Conservation (phyloP, 64 coral and sea anemone genomes). For the Dendronephthya gigantea region DNA sequence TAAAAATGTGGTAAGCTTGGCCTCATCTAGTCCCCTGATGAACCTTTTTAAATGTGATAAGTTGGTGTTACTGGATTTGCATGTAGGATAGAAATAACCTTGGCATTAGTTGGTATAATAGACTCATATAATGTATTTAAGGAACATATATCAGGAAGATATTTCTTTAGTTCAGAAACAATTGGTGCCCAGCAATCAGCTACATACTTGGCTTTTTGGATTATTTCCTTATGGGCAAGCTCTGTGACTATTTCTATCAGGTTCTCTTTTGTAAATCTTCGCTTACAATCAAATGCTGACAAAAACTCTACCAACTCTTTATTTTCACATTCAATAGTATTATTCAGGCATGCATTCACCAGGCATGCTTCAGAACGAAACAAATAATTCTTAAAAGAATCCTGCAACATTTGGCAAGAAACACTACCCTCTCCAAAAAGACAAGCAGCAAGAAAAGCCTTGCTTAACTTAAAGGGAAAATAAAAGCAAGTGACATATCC, state of each 20-base stretch:
- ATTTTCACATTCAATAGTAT: background rate
- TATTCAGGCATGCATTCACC: background rate
- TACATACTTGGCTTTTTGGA: background rate
- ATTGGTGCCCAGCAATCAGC: constrained; percentile 18
- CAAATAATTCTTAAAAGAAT: background rate
- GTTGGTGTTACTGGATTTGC: constrained; percentile 24
- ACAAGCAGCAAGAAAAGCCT: background rate
- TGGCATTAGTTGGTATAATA: constrained; percentile 25
- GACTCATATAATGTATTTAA: background rate
- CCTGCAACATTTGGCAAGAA: background rate
- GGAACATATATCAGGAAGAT: background rate
- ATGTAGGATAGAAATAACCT: constrained; percentile 24
- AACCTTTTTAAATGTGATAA: constrained; percentile 27
- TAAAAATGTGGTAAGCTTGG: constrained; percentile 29
- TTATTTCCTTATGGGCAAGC: constrained; percentile 14
- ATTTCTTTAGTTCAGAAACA: background rate
- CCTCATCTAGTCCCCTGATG: constrained; percentile 19
- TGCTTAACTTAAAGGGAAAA: constrained; percentile 11
- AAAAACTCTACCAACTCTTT: constrained; percentile 14
- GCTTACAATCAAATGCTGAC: constrained; percentile 19
- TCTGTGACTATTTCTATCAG: background rate
- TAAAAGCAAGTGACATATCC: constrained; percentile 12
- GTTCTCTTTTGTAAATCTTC: background rate
- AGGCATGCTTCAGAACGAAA: background rate
- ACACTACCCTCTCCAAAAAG: background rate